Conservation (phyloP, 1,140 invertebrate species). For the Epicauta chinensis region DNA sequence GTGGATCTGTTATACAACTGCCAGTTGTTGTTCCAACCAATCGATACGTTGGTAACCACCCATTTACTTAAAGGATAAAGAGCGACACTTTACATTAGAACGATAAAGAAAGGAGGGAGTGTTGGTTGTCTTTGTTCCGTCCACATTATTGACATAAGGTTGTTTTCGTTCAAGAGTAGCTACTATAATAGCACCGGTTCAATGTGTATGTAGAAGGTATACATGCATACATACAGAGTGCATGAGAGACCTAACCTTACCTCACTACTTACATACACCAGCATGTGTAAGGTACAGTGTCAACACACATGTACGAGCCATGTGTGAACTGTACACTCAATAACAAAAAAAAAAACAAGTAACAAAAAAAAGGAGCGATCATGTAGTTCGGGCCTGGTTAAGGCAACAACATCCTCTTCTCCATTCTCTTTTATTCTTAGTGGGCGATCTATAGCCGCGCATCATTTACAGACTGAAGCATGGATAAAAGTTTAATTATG, state of each 20-base stretch:
- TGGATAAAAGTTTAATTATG: conserved; percentile 29
- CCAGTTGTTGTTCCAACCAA: conserved; percentile 23
- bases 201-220: conserved; percentile 33
- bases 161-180: conserved; percentile 33
- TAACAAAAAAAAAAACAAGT: no score
- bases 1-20: conserved; percentile 33
- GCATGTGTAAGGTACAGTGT: conserved; percentile 40
- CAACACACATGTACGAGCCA: conserved; percentile 40
- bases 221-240: neutral
- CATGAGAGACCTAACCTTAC: conserved; percentile 31
- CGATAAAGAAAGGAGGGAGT: conserved; percentile 31
- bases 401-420: no score
- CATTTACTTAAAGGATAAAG: conserved; percentile 42
- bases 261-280: conserved; percentile 37
- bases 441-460: conserved; percentile 17
- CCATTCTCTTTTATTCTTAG: conserved; percentile 24
- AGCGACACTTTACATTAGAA: conserved; percentile 36
- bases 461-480: conserved; percentile 16
- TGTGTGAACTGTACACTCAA: conserved; percentile 39
- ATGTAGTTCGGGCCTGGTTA: neutral
- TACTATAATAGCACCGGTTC: conserved; percentile 39
- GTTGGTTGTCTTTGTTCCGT: conserved; percentile 21
- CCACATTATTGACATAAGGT: conserved; percentile 12
- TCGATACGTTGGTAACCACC: conserved; percentile 25
- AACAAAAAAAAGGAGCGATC: neutral